Evolutionary conservation across 2,797 vertebrate genomes (phyloP), one percentile per base, ranked within the genome.

Genomic region (Trachurus trachurus): DNA sequence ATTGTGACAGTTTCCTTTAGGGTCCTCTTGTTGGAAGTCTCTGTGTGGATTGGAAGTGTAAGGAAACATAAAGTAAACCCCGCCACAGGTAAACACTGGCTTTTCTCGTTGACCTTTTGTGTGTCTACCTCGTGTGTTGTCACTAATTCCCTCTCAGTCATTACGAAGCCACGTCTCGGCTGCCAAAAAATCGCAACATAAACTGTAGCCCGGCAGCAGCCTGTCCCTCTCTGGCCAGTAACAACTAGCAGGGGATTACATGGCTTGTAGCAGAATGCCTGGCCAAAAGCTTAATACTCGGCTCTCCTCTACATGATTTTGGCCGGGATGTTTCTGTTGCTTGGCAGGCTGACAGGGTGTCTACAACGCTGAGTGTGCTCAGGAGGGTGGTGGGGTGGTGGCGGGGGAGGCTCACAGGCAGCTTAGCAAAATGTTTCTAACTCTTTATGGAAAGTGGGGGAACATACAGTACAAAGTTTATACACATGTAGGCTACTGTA

Each of bases 191-290:
- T 39, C 62, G 1, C 39, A 5, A 8, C 22, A 0, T 39, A 6
- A 22, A 17, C 47, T 22, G 65, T 17, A 7, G 16, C 69, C 68
- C 60, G 19, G 76, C 62, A 29, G 57, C 72, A 21, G 49, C 57
- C 47, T 44, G 37, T 61, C 69, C 44, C 50, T 63, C 70, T 50
- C 70, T 34, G 65, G 19, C 61, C 66, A 31, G 63, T 57, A 39
- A 64, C 70, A 26, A n/a, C 65, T 11, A 65, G 76, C 50, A 49
- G 59, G 74, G 76, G 78, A 85, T 88, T 79, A 87, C 78, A 80
- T 6, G 49, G 40, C 69, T 37, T 76, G 62, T 53, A 52, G 61
- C 74, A 22, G 69, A 53, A 47, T 22, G 39, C 54, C 75, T 39
- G 71, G 61, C 85, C 79, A 71, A 67, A 67, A 77, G 78, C 80